phyloP scores from a whole-genome alignment of 2,888 invertebrate genomes.

The Polyploca ridens region DNA sequence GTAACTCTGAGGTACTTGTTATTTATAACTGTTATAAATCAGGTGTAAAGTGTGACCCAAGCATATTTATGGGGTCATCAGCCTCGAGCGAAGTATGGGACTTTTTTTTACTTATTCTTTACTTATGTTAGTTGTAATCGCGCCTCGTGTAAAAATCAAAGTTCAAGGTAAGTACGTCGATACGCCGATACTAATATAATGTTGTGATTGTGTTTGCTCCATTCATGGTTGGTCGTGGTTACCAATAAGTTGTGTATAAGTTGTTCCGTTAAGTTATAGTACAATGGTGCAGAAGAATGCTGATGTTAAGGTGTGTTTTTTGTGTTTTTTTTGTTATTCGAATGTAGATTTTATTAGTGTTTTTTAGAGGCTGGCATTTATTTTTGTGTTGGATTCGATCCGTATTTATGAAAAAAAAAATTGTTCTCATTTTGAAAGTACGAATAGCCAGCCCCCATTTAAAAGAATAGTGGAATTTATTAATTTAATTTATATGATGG shows the following conservation, averaged over 20 bases:
- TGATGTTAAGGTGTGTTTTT: slow-evolving; percentile 10
- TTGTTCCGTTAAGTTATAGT: not conserved
- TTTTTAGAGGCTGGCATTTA: too few species aligned
- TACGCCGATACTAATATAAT: not conserved
- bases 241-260: slow-evolving; percentile 1
- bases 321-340: not conserved
- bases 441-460: too few species aligned
- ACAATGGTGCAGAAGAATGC: slow-evolving; percentile 3
- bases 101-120: slow-evolving; percentile 19
- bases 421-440: too few species aligned
- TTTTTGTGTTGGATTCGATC: too few species aligned
- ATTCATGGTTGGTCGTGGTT: not conserved
- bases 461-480: too few species aligned
- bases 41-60: slow-evolving; percentile 32
- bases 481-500: too few species aligned
- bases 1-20: not conserved
- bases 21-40: not conserved
- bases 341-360: not conserved
- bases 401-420: too few species aligned
- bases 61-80: slow-evolving; percentile 64
- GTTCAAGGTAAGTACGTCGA: slow-evolving; percentile 10
- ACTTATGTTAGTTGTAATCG: slow-evolving; percentile 1
- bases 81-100: slow-evolving; percentile 59
- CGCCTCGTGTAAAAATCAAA: not conserved
- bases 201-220: not conserved